These are phyloP conservation scores for Xiphias gladius DNA, from an alignment of 2,113 vertebrate species.

Conservation along the genomic window DNA sequence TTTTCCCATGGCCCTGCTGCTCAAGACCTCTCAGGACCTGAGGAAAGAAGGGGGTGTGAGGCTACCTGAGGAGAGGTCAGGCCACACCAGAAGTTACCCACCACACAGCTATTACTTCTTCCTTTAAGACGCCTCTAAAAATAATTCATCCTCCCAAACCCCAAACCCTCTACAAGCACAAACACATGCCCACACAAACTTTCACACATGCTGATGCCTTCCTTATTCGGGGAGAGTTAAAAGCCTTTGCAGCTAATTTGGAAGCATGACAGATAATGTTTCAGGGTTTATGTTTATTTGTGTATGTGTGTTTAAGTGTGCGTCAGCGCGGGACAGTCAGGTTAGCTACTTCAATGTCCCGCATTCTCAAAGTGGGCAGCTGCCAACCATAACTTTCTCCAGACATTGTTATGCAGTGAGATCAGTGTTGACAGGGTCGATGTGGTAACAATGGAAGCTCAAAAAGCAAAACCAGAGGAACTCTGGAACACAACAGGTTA, in stretches of 20 bases:
- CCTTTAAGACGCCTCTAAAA: slow-evolving; percentile 69
- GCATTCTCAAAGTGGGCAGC: slow-evolving; percentile 29
- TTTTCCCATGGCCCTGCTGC: slow-evolving; percentile 74
- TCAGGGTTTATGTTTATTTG: slow-evolving; percentile 63
- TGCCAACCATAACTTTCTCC: slow-evolving; percentile 48
- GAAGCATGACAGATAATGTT: slow-evolving; percentile 57
- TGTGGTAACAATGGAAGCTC: slow-evolving; percentile 24
- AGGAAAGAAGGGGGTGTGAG: slow-evolving; percentile 23
- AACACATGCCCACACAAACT: slow-evolving; percentile 5
- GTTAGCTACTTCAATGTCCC: slow-evolving; percentile 34
- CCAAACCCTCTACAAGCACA: background rate
- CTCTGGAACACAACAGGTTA: background rate
- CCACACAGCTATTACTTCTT: slow-evolving; percentile 53
- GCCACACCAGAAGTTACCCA: slow-evolving; percentile 66
- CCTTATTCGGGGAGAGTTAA: slow-evolving; percentile 67
- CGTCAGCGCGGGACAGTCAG: slow-evolving; percentile 7
- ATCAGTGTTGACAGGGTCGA: background rate
- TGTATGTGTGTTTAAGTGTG: slow-evolving; percentile 31
- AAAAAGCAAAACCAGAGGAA: background rate
- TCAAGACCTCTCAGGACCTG: slow-evolving; percentile 60
- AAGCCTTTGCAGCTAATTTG: slow-evolving; percentile 65
- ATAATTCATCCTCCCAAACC: slow-evolving; percentile 39
- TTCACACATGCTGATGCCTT: slow-evolving; percentile 49
- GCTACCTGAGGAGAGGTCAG: slow-evolving; percentile 79
- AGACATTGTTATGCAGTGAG: slow-evolving; percentile 42